Percentiles rank a stretch among this genome's conserved stretches.
Evolutionary conservation across 2,888 invertebrate genomes (phyloP).

Genomic region (Apoda limacodes): DNA sequence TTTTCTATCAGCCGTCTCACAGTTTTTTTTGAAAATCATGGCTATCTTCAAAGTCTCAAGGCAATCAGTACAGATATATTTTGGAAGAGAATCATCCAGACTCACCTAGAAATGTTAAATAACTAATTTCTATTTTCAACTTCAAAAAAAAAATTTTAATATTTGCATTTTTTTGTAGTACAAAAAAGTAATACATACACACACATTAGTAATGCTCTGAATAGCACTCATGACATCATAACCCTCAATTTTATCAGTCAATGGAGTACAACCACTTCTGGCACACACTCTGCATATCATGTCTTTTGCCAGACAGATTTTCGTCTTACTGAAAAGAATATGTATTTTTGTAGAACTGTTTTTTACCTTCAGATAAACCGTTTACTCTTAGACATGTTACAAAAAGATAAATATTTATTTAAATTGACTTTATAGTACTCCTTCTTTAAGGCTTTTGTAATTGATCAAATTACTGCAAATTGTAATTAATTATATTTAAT

Average conservation of each 20-base stretch:
- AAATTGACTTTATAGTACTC: too few species aligned
- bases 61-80: constrained; percentile 54
- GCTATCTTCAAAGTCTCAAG: constrained; percentile 44
- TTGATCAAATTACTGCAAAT: too few species aligned
- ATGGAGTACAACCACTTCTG: constrained; percentile 42
- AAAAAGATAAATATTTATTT: too few species aligned
- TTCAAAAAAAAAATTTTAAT: constrained; percentile 1
- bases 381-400: too few species aligned
- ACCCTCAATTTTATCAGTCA: constrained; percentile 44
- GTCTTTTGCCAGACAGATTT: constrained; percentile 36
- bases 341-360: too few species aligned
- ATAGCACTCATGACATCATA: constrained; percentile 49
- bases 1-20: constrained; percentile 49
- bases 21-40: constrained; percentile 45
- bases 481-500: too few species aligned
- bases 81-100: constrained; percentile 50
- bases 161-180: too few species aligned
- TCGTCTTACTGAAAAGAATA: constrained; percentile 38
- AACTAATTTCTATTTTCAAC: too few species aligned
- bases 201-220: constrained; percentile 44
- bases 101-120: constrained; percentile 36
- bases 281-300: constrained; percentile 57
- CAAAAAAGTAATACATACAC: constrained; percentile 24
- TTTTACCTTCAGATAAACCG: too few species aligned
- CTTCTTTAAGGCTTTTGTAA: too few species aligned